Conservation (phyloP, 2,888 invertebrate species). For the Hoplodrina blanda region DNA sequence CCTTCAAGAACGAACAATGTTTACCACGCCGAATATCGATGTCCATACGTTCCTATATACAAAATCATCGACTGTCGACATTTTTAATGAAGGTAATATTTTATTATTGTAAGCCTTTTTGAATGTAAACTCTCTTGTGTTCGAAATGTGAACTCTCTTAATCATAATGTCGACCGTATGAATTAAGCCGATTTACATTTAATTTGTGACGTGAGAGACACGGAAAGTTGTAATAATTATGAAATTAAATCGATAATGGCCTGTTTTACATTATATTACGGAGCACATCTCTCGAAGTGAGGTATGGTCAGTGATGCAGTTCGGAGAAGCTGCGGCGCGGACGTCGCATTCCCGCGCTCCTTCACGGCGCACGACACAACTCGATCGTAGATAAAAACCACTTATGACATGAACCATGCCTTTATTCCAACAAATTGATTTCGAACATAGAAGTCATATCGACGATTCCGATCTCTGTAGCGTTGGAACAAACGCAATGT, state of each 20-base stretch:
- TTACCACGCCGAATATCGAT: conserved; percentile 72
- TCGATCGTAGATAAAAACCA: conserved; percentile 85
- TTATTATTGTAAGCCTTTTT: conserved; percentile 27
- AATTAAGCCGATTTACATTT: background rate
- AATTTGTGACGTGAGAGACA: background rate
- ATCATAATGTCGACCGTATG: background rate
- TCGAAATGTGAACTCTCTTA: background rate
- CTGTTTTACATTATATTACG: conserved; percentile 23
- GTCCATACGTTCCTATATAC: conserved; percentile 60
- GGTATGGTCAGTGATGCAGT: conserved; percentile 75
- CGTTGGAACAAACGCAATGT: conserved; percentile 71
- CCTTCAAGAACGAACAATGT: conserved; percentile 69
- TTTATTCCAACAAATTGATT: conserved; percentile 89
- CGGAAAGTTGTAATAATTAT: conserved; percentile 30
- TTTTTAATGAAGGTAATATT: conserved; percentile 42
- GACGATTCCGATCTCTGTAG: conserved; percentile 72
- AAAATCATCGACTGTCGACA: conserved; percentile 66
- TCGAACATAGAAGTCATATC: conserved; percentile 77
- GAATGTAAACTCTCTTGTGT: conserved; percentile 1
- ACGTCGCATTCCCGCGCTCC: conserved; percentile 76
- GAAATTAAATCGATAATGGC: conserved; percentile 54
- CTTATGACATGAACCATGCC: conserved; percentile 88
- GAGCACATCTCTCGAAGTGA: conserved; percentile 69
- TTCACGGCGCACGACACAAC: conserved; percentile 80
- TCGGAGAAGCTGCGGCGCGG: conserved; percentile 81